Evolutionary conservation across 2,888 invertebrate genomes (phyloP), one percentile per base, ranked within the genome.

Genomic region (Phalera bucephala): DNA sequence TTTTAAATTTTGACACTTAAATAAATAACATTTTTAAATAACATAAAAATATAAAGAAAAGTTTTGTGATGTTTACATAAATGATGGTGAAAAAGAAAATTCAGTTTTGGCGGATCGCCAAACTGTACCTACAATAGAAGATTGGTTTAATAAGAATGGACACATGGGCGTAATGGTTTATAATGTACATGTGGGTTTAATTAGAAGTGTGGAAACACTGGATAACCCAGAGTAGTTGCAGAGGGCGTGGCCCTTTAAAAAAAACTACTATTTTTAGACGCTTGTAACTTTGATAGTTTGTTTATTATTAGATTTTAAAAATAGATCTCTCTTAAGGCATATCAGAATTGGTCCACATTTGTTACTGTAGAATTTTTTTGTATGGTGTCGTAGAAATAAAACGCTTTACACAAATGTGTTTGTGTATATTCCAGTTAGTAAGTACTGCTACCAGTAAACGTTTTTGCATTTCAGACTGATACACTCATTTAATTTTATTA

Each of bases 101-200:
- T 68, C 56, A 60, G 35, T 53, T 33, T 69, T 86, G 87, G 85
- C 73, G 9, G 13, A 3, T 17, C 14, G 71, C 87, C 85, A 86
- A 65, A 19, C 2, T 10, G 15, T 19, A 8, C 11, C 52, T 52
- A 78, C 72, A 76, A 76, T 72, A 60, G 64, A 70, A 58, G 65
- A 64, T 67, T 64, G 43, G 66, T 68, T 77, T 72, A 66, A 81
- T 78, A 78, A 76, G 80, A 65, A 67, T 57, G 62, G 58, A 61
- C 62, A 63, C 62, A 55, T 42, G 47, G 55, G 55, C 52, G 53
- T 65, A 67, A 75, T 64, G 73, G n/a, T n/a, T n/a, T n/a, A 72
- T 25, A 13, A 8, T 12, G 7, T 6, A 2, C 3, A 7, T 13
- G 11, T 25, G 3, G 12, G 6, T 17, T 17, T 6, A 4, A 17